Evolutionary conservation across 2,888 invertebrate species (phyloP).

Genomic region (Imbricaverruca yamaguchii): DNA sequence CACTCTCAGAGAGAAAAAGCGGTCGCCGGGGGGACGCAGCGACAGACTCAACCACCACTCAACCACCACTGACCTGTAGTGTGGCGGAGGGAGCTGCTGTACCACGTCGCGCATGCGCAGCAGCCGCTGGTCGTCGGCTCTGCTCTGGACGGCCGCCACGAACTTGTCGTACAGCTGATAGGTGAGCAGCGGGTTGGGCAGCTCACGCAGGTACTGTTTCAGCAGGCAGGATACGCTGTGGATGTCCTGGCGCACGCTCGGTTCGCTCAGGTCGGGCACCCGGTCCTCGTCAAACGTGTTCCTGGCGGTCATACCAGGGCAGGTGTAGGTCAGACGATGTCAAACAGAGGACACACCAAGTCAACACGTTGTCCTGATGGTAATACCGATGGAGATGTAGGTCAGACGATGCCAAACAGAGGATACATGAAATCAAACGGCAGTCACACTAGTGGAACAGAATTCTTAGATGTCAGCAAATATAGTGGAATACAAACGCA

Average conservation of each 20-base stretch:
- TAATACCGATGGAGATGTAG: no score
- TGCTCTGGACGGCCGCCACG: slow-evolving; percentile 76
- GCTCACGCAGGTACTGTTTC: slow-evolving; percentile 96
- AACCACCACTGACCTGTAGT: slow-evolving; percentile 65
- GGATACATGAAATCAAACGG: no score
- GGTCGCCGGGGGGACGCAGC: no score
- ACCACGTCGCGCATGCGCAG: slow-evolving; percentile 81
- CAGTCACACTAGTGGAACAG: no score
- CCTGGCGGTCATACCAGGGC: slow-evolving; percentile 38
- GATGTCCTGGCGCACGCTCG: slow-evolving; percentile 63
- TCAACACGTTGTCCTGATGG: no score
- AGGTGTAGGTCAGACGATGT: no score
- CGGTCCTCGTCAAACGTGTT: slow-evolving; percentile 82
- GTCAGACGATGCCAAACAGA: no score
- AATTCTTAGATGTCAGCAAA: no score
- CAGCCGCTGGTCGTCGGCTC: slow-evolving; percentile 51
- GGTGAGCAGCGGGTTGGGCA: slow-evolving; percentile 95
- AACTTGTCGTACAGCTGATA: slow-evolving; percentile 94
- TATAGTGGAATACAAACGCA: no score
- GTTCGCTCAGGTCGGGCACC: slow-evolving; percentile 64
- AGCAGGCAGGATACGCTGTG: slow-evolving; percentile 92
- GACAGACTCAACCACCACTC: no score
- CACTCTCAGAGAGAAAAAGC: no score
- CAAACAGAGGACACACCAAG: no score
- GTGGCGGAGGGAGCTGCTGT: slow-evolving; percentile 91